Evolutionary conservation across 2,888 invertebrate genomes (phyloP), one percentile per base, ranked within the genome.

Genomic region (Gisinianus flammeolus): DNA sequence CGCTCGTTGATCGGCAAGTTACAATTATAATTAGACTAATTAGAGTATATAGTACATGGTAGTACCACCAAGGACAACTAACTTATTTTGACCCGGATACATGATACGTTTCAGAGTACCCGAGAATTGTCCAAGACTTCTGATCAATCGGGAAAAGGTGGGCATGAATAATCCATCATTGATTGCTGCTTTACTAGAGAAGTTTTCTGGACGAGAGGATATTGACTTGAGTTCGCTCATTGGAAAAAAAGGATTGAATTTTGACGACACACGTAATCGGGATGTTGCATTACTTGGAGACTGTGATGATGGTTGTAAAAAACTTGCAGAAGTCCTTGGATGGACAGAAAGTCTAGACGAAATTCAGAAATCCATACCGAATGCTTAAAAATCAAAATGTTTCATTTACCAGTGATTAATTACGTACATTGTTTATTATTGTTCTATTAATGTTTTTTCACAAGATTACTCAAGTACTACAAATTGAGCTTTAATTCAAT

Each of bases 141-240:
- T 97, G 24, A 94, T 98, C 58, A 97, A 97, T 87, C 91, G 94
- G 33, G 95, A 95, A 88, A 91, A 91, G 85, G 93, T 91, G 0
- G 87, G 88, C 54, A 87, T 88, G 56, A 83, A 82, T 22, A 81
- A 84, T 52, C 78, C 82, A 76, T 86, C 87, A 79, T 85, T 86
- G 72, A 79, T 88, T 30, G 86, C 87, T 70, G 85, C 86, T 77
- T 85, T 88, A 76, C 84, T 88, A 44, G 88, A 88, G 54, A 82
- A 88, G 70, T 80, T 81, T 26, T 79, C 81, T 30, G 77, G 78
- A 69, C 79, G 82, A 75, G 79, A 81, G 26, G 81, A 83, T 69
- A 77, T 81, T 79, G 82, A 82, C 69, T 62, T 81, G 66, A 58
- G 85, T 79, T 62, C 81, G 72, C 78, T 82, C 31, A 68, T 84